These are phyloP conservation scores for Pachymerium ferrugineum DNA, from an alignment of 2,888 invertebrate species.

Conservation along the genomic window DNA sequence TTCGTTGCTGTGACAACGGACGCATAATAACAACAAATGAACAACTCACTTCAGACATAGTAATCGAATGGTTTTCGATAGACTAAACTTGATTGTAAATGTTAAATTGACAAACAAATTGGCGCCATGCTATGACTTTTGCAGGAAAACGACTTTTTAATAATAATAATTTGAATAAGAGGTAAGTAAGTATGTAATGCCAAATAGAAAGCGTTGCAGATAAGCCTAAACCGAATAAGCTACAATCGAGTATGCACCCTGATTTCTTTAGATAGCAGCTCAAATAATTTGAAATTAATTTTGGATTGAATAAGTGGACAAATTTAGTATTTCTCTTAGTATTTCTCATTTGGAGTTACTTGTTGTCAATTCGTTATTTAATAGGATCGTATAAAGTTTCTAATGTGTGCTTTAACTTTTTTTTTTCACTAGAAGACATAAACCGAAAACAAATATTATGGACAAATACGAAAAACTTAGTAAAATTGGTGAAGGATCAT, in stretches of 20 bases:
- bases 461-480: constrained; percentile 79
- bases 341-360: background rate
- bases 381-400: background rate
- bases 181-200: background rate
- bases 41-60: background rate
- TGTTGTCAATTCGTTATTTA: background rate
- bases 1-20: background rate
- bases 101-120: background rate
- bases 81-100: background rate
- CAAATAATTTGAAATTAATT: too few species aligned
- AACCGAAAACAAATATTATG: constrained; percentile 33
- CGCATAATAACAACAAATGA: background rate
- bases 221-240: background rate
- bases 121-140: background rate
- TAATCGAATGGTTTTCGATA: background rate
- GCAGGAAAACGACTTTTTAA: background rate
- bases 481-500: constrained; percentile 91
- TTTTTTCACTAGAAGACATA: constrained; percentile 33
- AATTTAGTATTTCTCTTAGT: background rate
- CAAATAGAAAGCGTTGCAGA: background rate
- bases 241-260: too few species aligned
- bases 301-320: too few species aligned
- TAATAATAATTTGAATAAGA: background rate
- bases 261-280: too few species aligned
- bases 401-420: constrained; percentile 1